phyloP scores from a whole-genome alignment of 2,113 vertebrate species.

The Microtus montanus region DNA sequence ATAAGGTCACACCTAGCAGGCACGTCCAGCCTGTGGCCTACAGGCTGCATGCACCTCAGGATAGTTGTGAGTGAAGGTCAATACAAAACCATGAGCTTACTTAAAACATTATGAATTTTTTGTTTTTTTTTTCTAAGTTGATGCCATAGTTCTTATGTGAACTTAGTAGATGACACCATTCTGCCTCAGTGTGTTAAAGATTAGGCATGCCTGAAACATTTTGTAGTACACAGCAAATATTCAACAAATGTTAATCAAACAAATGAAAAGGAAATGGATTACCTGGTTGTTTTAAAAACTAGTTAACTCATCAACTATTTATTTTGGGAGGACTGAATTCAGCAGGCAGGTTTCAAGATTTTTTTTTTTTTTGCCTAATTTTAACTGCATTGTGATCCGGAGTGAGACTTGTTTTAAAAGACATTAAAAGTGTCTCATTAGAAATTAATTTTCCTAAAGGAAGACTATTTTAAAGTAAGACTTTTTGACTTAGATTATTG shows the following conservation, averaged over 20 bases:
- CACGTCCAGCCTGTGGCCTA: neutral
- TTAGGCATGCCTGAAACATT: neutral
- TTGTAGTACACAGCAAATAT: neutral
- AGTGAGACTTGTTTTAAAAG: neutral
- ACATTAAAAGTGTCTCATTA: neutral
- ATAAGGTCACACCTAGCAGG: neutral
- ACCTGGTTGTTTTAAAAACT: constrained; percentile 49
- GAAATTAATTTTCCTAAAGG: constrained; percentile 44
- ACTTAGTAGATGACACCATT: neutral
- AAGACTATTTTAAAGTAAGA: constrained; percentile 9
- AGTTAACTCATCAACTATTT: constrained; percentile 41
- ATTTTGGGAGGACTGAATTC: neutral
- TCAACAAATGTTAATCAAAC: constrained; percentile 31
- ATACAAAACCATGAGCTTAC: neutral
- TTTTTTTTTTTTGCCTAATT: constrained; percentile 38
- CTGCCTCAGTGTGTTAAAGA: neutral
- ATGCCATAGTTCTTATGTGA: neutral
- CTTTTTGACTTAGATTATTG: neutral
- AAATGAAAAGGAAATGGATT: neutral
- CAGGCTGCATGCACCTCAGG: neutral
- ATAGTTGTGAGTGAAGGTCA: neutral
- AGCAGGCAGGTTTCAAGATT: constrained; percentile 48
- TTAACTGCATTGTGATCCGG: neutral
- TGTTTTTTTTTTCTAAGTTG: neutral
- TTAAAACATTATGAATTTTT: neutral